Conservation (phyloP, 2,797 vertebrate genomes). For the Gouania willdenowi region DNA sequence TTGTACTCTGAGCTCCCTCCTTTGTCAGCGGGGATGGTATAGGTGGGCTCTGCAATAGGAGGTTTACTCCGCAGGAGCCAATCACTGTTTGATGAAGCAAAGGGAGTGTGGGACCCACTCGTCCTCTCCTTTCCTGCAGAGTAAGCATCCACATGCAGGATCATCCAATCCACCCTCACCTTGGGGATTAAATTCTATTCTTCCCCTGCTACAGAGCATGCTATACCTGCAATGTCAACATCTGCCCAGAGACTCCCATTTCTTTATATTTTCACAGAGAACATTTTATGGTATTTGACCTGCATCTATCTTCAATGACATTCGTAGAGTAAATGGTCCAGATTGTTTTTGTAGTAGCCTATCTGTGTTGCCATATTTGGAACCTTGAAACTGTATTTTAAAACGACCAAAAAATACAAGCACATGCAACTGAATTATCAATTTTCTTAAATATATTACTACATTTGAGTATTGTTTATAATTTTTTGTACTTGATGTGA, state of each 20-base stretch:
- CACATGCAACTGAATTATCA: too few relatives aligned
- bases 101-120: constrained; percentile 56
- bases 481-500: too few relatives aligned
- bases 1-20: constrained; percentile 48
- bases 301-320: too few relatives aligned
- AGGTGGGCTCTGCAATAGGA: constrained; percentile 56
- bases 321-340: too few relatives aligned
- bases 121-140: constrained; percentile 60
- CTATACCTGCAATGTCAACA: constrained; percentile 31
- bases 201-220: constrained; percentile 23
- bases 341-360: too few relatives aligned
- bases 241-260: constrained; percentile 13
- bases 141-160: constrained; percentile 68
- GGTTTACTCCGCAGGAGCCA: constrained; percentile 57
- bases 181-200: constrained; percentile 46
- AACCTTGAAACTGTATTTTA: too few relatives aligned
- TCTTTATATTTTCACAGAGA: constrained; percentile 20
- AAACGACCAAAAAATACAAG: too few relatives aligned
- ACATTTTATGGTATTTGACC: too few relatives aligned
- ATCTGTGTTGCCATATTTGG: too few relatives aligned
- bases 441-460: too few relatives aligned
- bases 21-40: constrained; percentile 22
- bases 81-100: constrained; percentile 54
- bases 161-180: constrained; percentile 57
- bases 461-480: too few relatives aligned